Percentiles rank a stretch among this genome's conserved stretches.
phyloP scores from a whole-genome alignment of 2,888 invertebrate species.

The Capitulum mitella region DNA sequence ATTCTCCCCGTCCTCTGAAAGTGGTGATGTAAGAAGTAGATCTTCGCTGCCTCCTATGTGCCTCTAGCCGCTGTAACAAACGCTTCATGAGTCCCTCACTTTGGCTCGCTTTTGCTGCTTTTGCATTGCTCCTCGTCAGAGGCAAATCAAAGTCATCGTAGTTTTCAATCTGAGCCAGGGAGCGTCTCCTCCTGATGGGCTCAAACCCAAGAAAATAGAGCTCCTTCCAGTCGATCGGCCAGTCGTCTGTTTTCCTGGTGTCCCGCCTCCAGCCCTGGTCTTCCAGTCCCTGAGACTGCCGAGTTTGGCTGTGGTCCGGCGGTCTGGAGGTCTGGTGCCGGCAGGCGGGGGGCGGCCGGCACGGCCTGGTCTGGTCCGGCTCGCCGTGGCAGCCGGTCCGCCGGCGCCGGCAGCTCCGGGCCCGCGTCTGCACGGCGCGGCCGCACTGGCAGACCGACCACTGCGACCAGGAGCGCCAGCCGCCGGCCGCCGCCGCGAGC shows the following conservation, averaged over 20 bases:
- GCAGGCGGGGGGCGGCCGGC: not conserved
- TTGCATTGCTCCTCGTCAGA: not conserved
- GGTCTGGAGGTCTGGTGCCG: too few relatives aligned
- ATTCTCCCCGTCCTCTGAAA: not conserved
- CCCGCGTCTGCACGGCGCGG: not conserved
- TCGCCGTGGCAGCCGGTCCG: not conserved
- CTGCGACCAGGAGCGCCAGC: not conserved
- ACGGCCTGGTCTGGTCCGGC: not conserved
- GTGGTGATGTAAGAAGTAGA: not conserved
- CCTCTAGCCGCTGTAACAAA: not conserved
- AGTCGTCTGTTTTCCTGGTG: not conserved
- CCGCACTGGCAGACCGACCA: not conserved
- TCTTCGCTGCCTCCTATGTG: not conserved
- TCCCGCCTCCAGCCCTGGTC: not conserved
- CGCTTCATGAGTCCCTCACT: not conserved
- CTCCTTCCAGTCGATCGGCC: conserved; percentile 11
- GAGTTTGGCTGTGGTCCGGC: not conserved
- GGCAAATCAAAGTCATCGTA: not conserved
- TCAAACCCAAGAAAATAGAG: not conserved
- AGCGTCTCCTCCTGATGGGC: not conserved
- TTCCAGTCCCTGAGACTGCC: too few relatives aligned
- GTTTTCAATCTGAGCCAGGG: not conserved
- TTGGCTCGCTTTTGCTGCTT: not conserved
- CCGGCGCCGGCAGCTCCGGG: not conserved
- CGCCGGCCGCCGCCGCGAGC: not conserved